Percentiles rank a stretch among this genome's conserved stretches.
These are phyloP conservation scores for Heliornis fulica DNA, from an alignment of 2,113 vertebrate species.

Conservation along the genomic window DNA sequence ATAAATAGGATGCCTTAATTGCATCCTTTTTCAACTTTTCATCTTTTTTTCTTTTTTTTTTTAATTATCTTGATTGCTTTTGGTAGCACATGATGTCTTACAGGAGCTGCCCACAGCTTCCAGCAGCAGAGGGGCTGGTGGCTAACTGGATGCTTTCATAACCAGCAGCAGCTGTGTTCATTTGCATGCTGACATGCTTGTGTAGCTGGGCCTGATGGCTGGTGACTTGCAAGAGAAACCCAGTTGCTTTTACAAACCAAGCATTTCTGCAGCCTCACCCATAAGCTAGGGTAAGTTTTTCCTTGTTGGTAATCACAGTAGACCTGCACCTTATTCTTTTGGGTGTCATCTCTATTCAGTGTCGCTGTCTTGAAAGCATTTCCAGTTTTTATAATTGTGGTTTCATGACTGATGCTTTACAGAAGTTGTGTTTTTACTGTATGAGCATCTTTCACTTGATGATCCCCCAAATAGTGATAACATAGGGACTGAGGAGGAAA, in stretches of 20 bases:
- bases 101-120: not conserved
- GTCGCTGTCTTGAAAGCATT: not conserved
- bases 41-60: not conserved
- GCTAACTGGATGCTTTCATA: not conserved
- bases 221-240: not conserved
- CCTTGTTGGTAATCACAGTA: not conserved
- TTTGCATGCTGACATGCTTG: not conserved
- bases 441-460: not conserved
- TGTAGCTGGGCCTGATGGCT: not conserved
- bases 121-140: not conserved
- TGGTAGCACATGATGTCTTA: not conserved
- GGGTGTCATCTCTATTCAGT: not conserved
- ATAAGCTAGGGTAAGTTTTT: not conserved
- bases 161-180: not conserved
- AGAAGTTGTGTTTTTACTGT: not conserved
- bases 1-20: not conserved
- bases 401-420: not conserved
- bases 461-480: not conserved
- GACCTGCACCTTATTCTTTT: not conserved
- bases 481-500: not conserved
- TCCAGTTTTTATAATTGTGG: not conserved
- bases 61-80: not conserved
- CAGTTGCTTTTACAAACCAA: not conserved
- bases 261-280: not conserved
- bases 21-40: not conserved